Evolutionary conservation across 2,113 vertebrate species (phyloP), one percentile per base, ranked within the genome.

Genomic region (Syngnathus typhle): DNA sequence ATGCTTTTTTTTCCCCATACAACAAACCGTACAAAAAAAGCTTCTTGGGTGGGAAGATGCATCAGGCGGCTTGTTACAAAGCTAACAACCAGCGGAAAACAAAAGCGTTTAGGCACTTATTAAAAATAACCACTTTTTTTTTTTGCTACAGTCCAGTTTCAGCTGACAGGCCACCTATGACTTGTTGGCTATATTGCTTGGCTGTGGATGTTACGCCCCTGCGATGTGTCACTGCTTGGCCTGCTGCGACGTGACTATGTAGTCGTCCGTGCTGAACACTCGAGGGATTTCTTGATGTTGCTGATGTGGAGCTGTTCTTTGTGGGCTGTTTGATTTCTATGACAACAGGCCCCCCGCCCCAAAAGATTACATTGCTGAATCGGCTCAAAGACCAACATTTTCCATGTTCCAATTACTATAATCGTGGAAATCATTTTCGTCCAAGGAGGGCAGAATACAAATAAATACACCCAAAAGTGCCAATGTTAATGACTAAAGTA

Each of bases 211-310:
- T 69, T 83, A 76, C 63, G 39, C 38, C 59, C 10, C 70, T 51
- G 21, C 6, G 37, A 0, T 0, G 0, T 6, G 70, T 88, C 85
- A 88, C 68, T 86, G 85, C 60, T 90, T 91, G 52, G 90, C 11
- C 27, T 32, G 59, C 69, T 91, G 82, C 19, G 92, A 82, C 0
- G 92, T 92, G 74, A 58, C 21, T 27, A 99, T 98, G 80, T 93
- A 94, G 77, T 98, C 95, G 41, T 98, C 94, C 38, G 95, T 95
- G 73, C 87, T 92, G 81, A 98, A 98, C 69, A 98, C 92, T n/a
- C 77, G 75, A 2, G 94, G 94, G 63, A 93, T 81, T 47, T 96
- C 92, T 69, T 92, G 95, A 16, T 58, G 55, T 18, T 60, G 84
- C 4, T 85, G 90, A 71, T 86, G 87, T 52, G 79, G 90, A 52